These are phyloP conservation scores for Crossaster papposus DNA, from an alignment of 53 echinoderm and acorn worm species.

Conservation along the genomic window DNA sequence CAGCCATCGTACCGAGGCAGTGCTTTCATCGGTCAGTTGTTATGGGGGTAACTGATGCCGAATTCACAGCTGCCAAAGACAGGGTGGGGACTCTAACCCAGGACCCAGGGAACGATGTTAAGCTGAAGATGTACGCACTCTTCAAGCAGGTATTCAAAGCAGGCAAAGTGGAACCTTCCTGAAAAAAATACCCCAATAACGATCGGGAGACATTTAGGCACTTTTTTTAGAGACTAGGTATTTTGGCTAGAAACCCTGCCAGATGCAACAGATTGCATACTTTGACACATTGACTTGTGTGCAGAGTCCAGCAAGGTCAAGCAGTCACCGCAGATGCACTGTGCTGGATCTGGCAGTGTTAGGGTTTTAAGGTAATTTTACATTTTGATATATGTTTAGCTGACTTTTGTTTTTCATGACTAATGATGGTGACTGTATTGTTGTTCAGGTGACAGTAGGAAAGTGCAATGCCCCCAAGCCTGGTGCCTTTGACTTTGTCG, in stretches of 20 bases:
- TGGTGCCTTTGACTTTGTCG: conserved; percentile 91
- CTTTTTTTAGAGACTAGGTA: too few species aligned
- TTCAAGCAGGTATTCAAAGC: conserved; percentile 87
- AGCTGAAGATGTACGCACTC: conserved; percentile 90
- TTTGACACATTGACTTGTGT: too few species aligned
- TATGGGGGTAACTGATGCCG: conserved; percentile 67
- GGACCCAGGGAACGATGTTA: conserved; percentile 93
- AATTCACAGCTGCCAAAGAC: conserved; percentile 81
- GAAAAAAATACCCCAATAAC: neutral
- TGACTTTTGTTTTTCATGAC: neutral
- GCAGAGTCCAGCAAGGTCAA: too few species aligned
- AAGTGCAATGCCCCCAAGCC: conserved; percentile 90
- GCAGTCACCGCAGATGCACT: too few species aligned
- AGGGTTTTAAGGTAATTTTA: too few species aligned
- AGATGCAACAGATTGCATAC: too few species aligned
- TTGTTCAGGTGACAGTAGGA: conserved; percentile 75
- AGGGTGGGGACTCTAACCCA: conserved; percentile 74
- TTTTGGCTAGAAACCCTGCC: too few species aligned
- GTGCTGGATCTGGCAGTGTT: too few species aligned
- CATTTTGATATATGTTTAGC: too few species aligned
- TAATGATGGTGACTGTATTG: conserved; percentile 13
- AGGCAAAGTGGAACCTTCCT: too few species aligned
- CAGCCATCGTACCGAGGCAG: conserved; percentile 32
- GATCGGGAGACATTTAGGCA: neutral
- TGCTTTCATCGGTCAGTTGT: conserved; percentile 44